Evolutionary conservation across 92 coral and sea anemone species (phyloP).

Genomic region (Porites cylindrica): DNA sequence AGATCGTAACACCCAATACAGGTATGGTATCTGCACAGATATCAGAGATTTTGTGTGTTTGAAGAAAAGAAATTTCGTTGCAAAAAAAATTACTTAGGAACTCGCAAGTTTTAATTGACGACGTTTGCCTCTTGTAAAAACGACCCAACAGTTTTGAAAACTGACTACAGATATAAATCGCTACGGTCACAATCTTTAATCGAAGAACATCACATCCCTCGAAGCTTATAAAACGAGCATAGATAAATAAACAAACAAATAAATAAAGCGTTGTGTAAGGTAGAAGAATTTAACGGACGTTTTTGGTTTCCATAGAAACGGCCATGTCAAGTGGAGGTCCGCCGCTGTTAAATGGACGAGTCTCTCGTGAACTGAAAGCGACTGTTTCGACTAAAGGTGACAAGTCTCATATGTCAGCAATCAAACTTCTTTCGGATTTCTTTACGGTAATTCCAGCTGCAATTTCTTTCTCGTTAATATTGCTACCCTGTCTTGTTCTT

Average conservation of each 20-base stretch:
- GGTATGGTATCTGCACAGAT: conserved; percentile 9
- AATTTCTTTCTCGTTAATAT: neutral
- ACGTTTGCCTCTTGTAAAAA: too few species aligned
- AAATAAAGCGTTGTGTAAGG: too few species aligned
- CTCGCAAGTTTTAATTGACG: too few species aligned
- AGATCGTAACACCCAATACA: conserved; percentile 52
- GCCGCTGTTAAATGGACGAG: conserved; percentile 74
- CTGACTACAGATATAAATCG: too few species aligned
- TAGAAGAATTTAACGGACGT: too few species aligned
- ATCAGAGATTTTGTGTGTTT: neutral
- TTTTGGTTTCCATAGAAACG: conserved; percentile 43
- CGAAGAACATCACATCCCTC: too few species aligned
- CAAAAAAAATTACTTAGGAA: too few species aligned
- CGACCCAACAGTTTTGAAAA: too few species aligned
- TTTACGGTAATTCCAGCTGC: conserved; percentile 67
- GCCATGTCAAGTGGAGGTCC: conserved; percentile 68
- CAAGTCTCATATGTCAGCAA: conserved; percentile 54
- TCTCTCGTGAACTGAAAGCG: conserved; percentile 79
- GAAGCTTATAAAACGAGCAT: too few species aligned
- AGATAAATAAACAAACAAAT: too few species aligned
- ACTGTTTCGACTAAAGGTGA: conserved; percentile 51
- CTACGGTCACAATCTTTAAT: too few species aligned
- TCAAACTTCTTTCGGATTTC: conserved; percentile 80
- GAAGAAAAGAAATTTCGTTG: neutral
- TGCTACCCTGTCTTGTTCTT: neutral